A percentile compares a stretch with the other conserved stretches of the same genome.
These are phyloP conservation scores for Bombus confusus DNA, from an alignment of 1,140 invertebrate species.

Conservation along the genomic window DNA sequence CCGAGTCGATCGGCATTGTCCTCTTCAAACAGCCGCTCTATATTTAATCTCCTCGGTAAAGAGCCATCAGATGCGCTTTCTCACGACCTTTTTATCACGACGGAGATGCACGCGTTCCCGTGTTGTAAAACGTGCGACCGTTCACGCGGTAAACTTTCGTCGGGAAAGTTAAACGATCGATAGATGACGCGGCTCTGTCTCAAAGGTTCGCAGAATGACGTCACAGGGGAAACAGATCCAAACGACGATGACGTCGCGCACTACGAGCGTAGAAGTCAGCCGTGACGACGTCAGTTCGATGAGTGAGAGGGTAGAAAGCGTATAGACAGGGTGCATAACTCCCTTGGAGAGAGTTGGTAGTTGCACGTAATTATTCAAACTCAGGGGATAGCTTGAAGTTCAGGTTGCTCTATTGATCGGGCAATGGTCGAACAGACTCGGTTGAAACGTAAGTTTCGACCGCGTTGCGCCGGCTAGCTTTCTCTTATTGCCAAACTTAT, in stretches of 20 bases:
- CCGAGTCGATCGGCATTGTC: background rate
- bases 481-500: slow-evolving; percentile 30
- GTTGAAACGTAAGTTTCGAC: slow-evolving; percentile 18
- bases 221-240: background rate
- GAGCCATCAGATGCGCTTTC: slow-evolving; percentile 42
- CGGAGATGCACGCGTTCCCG: background rate
- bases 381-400: slow-evolving; percentile 51
- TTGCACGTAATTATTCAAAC: slow-evolving; percentile 65
- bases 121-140: background rate
- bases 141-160: background rate
- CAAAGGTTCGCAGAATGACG: slow-evolving; percentile 9
- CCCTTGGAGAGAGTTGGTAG: slow-evolving; percentile 37
- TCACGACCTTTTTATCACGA: slow-evolving; percentile 55
- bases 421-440: slow-evolving; percentile 22
- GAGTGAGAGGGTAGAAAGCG: background rate
- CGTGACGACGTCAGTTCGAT: background rate
- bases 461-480: slow-evolving; percentile 13
- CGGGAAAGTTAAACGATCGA: background rate
- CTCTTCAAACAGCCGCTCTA: slow-evolving; percentile 5
- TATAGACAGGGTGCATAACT: slow-evolving; percentile 46
- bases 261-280: slow-evolving; percentile 17
- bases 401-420: slow-evolving; percentile 60
- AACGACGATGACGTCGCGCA: slow-evolving; percentile 11
- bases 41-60: slow-evolving; percentile 32
- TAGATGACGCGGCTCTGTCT: background rate